Base-by-base conservation (phyloP, 2,113 vertebrate species). In the Eulemur rufifrons region DNA sequence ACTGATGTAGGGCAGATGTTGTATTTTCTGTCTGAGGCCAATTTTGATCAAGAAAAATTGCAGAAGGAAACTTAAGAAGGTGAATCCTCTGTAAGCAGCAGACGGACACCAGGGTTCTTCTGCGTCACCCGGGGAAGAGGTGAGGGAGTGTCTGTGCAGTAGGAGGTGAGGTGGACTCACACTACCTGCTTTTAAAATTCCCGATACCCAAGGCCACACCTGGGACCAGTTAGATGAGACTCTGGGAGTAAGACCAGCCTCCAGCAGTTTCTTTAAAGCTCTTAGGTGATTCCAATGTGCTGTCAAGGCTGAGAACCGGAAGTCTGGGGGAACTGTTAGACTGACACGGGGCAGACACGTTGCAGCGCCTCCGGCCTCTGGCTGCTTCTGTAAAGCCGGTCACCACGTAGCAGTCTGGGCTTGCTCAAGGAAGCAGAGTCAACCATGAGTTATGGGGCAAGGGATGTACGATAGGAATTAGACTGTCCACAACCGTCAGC, bases 31-130 rank as follows among this genome's bases (percentile, higher is more conserved):
- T 52, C 39, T 66, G 82, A 89, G n/a, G 64, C 76, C 47, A 66
- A 23, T 80, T 95, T 86, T 83, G 45, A 86, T 74, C 47, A 45
- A 84, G 56, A 73, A 84, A 80, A 39, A 86, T 20, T 18, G 47
- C 45, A 66, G 47, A 66, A 84, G 27, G 52, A 56, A 73, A 34
- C 21, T 74, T 39, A 50, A 66, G 59, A 29, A 64, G 74, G 52
- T 50, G 68, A 45, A 3, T 56, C 32, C 61, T 39, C 63, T 63
- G 5, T 14, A 63, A 74, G 93, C n/a, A 61, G 71, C 77, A 34
- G n/a, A 50, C 0, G 2, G 63, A 42, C 56, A 29, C 27, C 34
- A 10, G 23, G 11, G 29, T 82, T 89, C 29, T 74, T 78, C n/a
- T 59, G 7, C 25, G 18, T 82, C 17, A 64, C 34, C 52, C 54